These are phyloP conservation scores for Macrostomum lignano DNA, from an alignment of 1,140 invertebrate species.

Conservation along the genomic window DNA sequence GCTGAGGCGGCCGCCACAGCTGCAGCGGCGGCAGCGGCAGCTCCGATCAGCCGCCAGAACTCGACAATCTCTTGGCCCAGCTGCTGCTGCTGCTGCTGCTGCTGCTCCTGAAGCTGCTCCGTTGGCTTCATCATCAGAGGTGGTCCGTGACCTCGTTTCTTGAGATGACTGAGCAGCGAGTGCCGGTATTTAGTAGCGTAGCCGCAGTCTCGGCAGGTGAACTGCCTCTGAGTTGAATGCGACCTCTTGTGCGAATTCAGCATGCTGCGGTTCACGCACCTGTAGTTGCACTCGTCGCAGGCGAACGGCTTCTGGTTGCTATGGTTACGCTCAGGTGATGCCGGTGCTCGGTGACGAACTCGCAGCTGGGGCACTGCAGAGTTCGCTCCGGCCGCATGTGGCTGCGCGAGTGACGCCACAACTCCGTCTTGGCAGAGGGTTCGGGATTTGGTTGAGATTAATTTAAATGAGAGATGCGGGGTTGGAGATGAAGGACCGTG, in stretches of 20 bases:
- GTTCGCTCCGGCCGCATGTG: conserved; percentile 78
- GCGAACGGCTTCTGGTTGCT: conserved; percentile 79
- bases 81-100: too few relatives aligned
- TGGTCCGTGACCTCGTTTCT: conserved; percentile 54
- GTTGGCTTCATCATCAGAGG: too few relatives aligned
- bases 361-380: conserved; percentile 59
- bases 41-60: too few relatives aligned
- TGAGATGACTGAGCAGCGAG: conserved; percentile 67
- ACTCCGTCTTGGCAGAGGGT: conserved; percentile 55
- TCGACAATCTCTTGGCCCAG: too few relatives aligned
- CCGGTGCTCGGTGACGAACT: conserved; percentile 90
- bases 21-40: too few relatives aligned
- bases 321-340: conserved; percentile 90
- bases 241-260: conserved; percentile 89
- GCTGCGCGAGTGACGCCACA: conserved; percentile 51
- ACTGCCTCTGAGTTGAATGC: conserved; percentile 82
- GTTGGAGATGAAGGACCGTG: too few relatives aligned
- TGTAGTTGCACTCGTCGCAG: conserved; percentile 40
- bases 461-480: too few relatives aligned
- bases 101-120: too few relatives aligned
- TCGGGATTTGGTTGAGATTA: too few relatives aligned
- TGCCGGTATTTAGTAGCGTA: conserved; percentile 96
- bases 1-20: too few relatives aligned
- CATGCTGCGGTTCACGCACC: conserved; percentile 95
- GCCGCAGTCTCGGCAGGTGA: conserved; percentile 61